Evolutionary conservation across 64 coral and sea anemone genomes (phyloP), one percentile per base, ranked within the genome.

Genomic region (Montipora foliosa): DNA sequence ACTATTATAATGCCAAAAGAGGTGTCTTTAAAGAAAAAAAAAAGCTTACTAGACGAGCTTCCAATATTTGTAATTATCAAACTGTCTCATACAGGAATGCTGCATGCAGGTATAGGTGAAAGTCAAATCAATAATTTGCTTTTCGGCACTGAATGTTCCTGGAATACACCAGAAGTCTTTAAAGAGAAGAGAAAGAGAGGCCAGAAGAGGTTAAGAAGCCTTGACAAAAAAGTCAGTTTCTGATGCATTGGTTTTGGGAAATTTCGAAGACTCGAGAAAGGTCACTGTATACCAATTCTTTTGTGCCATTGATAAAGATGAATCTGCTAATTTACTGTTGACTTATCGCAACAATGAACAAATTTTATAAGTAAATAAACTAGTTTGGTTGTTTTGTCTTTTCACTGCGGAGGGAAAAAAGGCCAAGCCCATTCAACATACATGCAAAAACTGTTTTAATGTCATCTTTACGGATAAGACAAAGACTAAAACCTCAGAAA

Each of bases 121-220:
- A 87, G 12, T 48, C 83, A 73, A 10, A 61, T 87, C 19, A 87
- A 87, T 22, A 87, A 87, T 70, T 73, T 87, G 19, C 49, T 37
- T 87, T 16, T 37, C 61, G 14, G 83, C 83, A 37, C 12, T 87
- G 24, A 87, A 87, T 87, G 60, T 70, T 46, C 83, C 83, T 49
- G 83, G 67, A 46, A 87, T 87, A 87, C 64, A 87, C 64, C 83
- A 87, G 8, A 87, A 87, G 64, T 47, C 83, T 69, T 87, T 87
- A 48, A 87, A 87, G 19, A 68, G 47, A 87, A 87, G 83, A 87
- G 83, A 87, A 49, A 37, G 66, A 71, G 83, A 87, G 64, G 83
- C 83, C 19, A 45, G 83, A 17, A 14, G 70, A 87, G 83, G 83
- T 45, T 37, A 50, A 68, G 83, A 87, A 46, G 19, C 24, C 8